Evolutionary conservation across 2,888 invertebrate species (phyloP).

Genomic region (Seira musarum): DNA sequence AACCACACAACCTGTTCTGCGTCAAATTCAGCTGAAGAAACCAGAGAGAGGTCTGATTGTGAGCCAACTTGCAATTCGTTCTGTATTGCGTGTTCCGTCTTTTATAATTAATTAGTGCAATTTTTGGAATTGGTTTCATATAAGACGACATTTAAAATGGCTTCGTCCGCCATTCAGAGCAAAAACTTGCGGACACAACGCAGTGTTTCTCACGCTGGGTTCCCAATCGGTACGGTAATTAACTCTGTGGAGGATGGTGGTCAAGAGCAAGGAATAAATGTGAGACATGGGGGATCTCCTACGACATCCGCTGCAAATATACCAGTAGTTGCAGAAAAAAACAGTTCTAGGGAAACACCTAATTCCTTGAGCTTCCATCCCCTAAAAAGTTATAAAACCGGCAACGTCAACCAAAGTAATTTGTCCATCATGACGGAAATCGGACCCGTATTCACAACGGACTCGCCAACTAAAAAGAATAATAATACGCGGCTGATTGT

Average conservation of each 20-base stretch:
- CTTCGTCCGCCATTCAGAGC: slow-evolving; percentile 39
- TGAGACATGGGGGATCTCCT: slow-evolving; percentile 21
- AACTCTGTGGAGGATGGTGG: slow-evolving; percentile 15
- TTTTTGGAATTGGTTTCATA: too few relatives aligned
- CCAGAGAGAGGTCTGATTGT: too few relatives aligned
- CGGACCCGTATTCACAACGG: slow-evolving; percentile 39
- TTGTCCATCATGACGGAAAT: slow-evolving; percentile 55
- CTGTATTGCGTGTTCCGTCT: too few relatives aligned
- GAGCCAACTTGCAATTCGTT: too few relatives aligned
- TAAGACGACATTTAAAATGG: slow-evolving; percentile 28
- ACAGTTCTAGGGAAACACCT: too few relatives aligned
- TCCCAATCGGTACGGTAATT: not conserved
- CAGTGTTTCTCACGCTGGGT: slow-evolving; percentile 46
- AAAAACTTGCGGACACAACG: slow-evolving; percentile 44
- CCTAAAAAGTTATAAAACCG: slow-evolving; percentile 53
- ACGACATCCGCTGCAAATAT: too few relatives aligned
- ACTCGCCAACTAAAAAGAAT: slow-evolving; percentile 8
- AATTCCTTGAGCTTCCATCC: slow-evolving; percentile 45
- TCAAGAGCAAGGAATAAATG: too few relatives aligned
- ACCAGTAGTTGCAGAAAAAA: too few relatives aligned
- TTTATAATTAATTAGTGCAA: too few relatives aligned
- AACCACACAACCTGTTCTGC: too few relatives aligned
- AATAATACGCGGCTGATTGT: not conserved
- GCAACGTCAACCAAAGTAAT: slow-evolving; percentile 42
- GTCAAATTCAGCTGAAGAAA: too few relatives aligned